Evolutionary conservation across 2,113 vertebrate species (phyloP).

Genomic region (Bubo blakistoni): DNA sequence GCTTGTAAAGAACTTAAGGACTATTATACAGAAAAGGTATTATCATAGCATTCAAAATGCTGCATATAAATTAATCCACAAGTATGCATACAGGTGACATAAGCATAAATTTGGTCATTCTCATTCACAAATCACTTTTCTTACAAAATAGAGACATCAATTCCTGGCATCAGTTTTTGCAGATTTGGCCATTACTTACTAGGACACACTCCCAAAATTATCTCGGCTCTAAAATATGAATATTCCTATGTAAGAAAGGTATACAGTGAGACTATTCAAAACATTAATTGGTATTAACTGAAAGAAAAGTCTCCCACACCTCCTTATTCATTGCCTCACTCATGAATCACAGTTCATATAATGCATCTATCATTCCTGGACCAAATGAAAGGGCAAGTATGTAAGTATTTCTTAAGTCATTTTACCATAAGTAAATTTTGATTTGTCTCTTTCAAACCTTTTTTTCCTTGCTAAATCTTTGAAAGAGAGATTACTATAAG

Average conservation of each 20-base stretch:
- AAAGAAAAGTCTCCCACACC: not conserved
- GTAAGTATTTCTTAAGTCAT: slow-evolving; percentile 33
- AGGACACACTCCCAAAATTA: not conserved
- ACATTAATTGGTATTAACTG: not conserved
- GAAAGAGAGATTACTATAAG: not conserved
- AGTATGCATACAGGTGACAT: not conserved
- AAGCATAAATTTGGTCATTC: not conserved
- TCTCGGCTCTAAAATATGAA: not conserved
- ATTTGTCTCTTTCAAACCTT: slow-evolving; percentile 28
- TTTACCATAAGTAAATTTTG: slow-evolving; percentile 41
- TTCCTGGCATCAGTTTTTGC: not conserved
- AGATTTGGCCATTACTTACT: not conserved
- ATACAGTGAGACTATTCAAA: not conserved
- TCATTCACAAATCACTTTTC: not conserved
- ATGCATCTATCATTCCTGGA: not conserved
- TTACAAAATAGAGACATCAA: not conserved
- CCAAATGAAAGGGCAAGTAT: not conserved
- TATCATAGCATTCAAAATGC: not conserved
- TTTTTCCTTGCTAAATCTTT: not conserved
- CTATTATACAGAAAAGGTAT: not conserved
- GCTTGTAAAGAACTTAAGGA: not conserved
- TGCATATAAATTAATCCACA: not conserved
- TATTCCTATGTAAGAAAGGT: not conserved
- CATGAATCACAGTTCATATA: not conserved
- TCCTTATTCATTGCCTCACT: not conserved